Percentiles rank a stretch among this genome's conserved stretches.
Conservation (phyloP, 2,888 invertebrate genomes). For the Xestia xanthographa region DNA sequence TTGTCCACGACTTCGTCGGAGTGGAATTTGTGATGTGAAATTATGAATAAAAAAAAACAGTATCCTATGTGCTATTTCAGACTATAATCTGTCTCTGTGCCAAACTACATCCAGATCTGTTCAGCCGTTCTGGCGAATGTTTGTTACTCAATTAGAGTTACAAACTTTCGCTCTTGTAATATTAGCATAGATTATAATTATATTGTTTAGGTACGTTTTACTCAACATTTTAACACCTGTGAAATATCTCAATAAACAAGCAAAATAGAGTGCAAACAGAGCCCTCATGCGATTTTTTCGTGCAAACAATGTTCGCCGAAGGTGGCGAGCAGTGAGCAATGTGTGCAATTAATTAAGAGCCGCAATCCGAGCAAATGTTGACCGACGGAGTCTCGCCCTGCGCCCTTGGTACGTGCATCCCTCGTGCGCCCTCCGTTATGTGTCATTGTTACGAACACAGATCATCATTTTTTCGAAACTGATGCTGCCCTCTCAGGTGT, state of each 20-base stretch:
- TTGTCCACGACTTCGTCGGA: no score
- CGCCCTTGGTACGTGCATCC: constrained; percentile 50
- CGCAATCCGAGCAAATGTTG: constrained; percentile 73
- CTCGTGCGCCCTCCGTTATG: constrained; percentile 6
- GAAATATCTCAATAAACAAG: constrained; percentile 1
- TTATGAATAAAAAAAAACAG: no score
- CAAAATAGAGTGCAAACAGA: constrained; percentile 30
- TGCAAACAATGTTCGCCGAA: constrained; percentile 49
- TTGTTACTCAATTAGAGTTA: no score
- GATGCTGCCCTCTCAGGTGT: neutral
- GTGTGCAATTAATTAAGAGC: constrained; percentile 76
- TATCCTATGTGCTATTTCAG: no score
- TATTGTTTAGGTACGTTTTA: neutral
- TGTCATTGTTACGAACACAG: constrained; percentile 19
- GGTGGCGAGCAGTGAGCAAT: constrained; percentile 66
- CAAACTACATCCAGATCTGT: no score
- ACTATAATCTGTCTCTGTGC: no score
- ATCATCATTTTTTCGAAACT: constrained; percentile 8
- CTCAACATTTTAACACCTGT: neutral
- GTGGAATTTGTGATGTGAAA: no score
- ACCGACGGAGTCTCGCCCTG: constrained; percentile 55
- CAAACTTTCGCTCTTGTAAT: no score
- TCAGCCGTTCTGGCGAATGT: no score
- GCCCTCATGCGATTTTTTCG: constrained; percentile 45
- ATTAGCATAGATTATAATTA: neutral